A percentile compares a stretch with the other conserved stretches of the same genome.
These are phyloP conservation scores for Pogonomyrmex californicus DNA, from an alignment of 1,140 invertebrate genomes.

Conservation along the genomic window DNA sequence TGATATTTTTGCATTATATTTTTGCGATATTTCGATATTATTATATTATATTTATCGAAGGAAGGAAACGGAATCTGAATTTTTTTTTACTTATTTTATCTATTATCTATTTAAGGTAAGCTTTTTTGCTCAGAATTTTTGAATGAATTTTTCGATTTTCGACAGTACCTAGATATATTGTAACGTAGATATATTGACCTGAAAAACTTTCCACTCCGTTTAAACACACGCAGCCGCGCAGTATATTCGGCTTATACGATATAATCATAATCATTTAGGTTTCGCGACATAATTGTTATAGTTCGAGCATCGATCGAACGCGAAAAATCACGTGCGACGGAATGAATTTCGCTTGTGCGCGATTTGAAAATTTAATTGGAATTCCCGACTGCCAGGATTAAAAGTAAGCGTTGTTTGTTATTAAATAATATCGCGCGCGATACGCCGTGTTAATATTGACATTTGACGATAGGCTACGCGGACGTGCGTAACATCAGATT, in stretches of 20 bases:
- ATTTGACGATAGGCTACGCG: slow-evolving; percentile 63
- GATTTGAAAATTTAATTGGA: slow-evolving; percentile 64
- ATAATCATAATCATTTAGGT: slow-evolving; percentile 5
- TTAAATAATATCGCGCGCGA: slow-evolving; percentile 62
- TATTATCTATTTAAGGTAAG: too few relatives aligned
- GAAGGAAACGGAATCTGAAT: too few relatives aligned
- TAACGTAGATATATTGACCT: neutral
- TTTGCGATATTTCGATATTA: too few relatives aligned
- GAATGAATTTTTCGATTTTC: neutral
- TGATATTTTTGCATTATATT: neutral
- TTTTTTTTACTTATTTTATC: too few relatives aligned
- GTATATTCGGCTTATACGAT: neutral
- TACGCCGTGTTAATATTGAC: slow-evolving; percentile 61
- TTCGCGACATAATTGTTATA: slow-evolving; percentile 1
- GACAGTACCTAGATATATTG: neutral
- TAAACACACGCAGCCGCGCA: neutral
- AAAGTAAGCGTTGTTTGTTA: slow-evolving; percentile 65
- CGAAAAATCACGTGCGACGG: slow-evolving; percentile 44
- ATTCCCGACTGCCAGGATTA: slow-evolving; percentile 50
- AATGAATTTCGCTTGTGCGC: slow-evolving; percentile 19
- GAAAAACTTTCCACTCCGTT: neutral
- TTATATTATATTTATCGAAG: neutral
- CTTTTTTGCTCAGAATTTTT: neutral
- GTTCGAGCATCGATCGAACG: slow-evolving; percentile 22
- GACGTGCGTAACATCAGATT: slow-evolving; percentile 64